Conservation (phyloP, 2,113 vertebrate species). For the Calonectris borealis region DNA sequence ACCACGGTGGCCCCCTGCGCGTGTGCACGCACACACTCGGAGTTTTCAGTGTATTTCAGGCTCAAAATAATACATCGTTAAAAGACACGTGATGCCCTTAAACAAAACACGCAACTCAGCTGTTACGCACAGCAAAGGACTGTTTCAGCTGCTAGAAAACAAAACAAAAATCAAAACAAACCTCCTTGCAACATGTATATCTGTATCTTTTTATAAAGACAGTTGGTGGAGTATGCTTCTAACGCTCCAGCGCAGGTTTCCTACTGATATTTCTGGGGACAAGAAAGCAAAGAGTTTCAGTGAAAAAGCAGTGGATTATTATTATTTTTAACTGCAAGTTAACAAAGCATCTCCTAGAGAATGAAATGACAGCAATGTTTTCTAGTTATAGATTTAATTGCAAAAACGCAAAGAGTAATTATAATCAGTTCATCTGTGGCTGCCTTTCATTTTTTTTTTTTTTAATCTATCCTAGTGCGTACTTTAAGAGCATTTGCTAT, state of each 20-base stretch:
- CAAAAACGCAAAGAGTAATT: neutral
- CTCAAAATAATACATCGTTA: neutral
- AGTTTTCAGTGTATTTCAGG: neutral
- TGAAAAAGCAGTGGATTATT: neutral
- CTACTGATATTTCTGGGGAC: neutral
- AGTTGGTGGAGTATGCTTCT: neutral
- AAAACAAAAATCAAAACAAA: neutral
- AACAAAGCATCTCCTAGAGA: neutral
- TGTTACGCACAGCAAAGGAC: neutral
- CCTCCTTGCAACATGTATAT: neutral
- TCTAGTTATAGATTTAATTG: neutral
- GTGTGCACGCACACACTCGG: neutral
- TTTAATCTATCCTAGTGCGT: neutral
- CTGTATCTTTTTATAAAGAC: neutral
- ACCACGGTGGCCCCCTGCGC: neutral
- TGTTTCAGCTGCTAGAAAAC: neutral
- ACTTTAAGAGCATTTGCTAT: neutral
- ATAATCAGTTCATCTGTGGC: neutral
- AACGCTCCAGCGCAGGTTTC: neutral
- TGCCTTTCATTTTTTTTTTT: neutral
- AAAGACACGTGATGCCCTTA: neutral
- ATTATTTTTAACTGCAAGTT: neutral
- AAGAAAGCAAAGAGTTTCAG: neutral
- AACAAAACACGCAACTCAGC: neutral
- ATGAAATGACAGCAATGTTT: neutral